Evolutionary conservation across 1,140 invertebrate genomes (phyloP), one percentile per base, ranked within the genome.

Genomic region (Conopomorpha cramerella): DNA sequence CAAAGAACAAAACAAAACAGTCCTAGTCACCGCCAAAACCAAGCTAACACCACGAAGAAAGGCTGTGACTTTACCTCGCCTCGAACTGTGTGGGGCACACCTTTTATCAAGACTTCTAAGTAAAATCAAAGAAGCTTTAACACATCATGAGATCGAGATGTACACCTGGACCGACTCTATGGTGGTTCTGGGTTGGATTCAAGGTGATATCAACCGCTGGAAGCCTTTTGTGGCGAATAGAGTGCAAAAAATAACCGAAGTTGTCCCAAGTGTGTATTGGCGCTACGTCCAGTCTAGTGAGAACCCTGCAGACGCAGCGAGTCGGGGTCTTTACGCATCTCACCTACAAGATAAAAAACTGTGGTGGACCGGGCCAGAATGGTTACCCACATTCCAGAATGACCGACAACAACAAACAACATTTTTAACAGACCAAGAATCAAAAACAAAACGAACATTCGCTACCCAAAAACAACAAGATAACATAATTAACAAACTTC

Each of bases 41-140:
- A 45, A 61, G 35, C 64, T 80, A 2, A 56, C 72, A 31, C 78
- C 78, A 15, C 35, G 70, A 3, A 73, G 73, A 46, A 39, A 37
- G 11, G 23, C 15, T 3, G 12, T 40, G 2, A 55, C 64, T 3
- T 57, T 82, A 13, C 77, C 80, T 0, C 19, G 62, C 39, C 40
- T 80, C 29, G 78, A 81, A 48, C 43, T 81, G 11, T 55, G 45
- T 34, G 76, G 52, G 6, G 76, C 77, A 3, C 31, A 53, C 3
- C 34, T 78, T 8, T 37, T 74, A 12, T 47, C 56, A n/a, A 44
- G 50, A 7, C 15, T 73, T 11, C 36, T 59, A 15, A n/a, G 35
- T 13, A 47, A 51, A 15, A 39, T 63, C 1, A 39, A n/a, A 38
- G 3, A 28, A 1, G 14, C 35, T 11, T 31, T 55, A 7, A 2